phyloP scores from a whole-genome alignment of 2,113 vertebrate species.

The Thunnus thynnus region DNA sequence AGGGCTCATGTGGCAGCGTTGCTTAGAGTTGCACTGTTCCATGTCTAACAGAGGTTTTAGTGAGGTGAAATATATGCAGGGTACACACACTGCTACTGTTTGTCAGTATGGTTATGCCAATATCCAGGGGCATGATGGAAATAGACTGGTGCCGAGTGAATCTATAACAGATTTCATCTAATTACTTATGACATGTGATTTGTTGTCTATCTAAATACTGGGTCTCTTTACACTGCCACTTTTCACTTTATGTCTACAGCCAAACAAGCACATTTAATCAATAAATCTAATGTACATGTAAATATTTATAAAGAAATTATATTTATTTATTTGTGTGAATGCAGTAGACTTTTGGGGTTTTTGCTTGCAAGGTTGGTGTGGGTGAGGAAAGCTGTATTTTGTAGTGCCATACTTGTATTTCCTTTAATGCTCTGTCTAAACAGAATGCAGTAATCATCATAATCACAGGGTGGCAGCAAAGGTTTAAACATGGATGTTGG shows the following conservation, averaged over 20 bases:
- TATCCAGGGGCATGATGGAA: neutral
- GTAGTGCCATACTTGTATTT: neutral
- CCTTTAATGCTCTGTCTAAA: neutral
- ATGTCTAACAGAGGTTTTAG: conserved; percentile 21
- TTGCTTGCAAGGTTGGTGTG: neutral
- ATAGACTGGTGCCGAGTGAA: neutral
- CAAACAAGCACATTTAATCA: neutral
- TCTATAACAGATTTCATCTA: neutral
- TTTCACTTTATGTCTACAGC: too few species aligned
- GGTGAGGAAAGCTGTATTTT: neutral
- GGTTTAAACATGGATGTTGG: conserved; percentile 38
- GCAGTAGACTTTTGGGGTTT: neutral
- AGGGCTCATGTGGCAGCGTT: conserved; percentile 10
- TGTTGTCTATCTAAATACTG: neutral
- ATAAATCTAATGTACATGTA: neutral
- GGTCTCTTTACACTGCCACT: too few species aligned
- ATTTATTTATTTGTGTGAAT: neutral
- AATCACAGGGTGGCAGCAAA: conserved; percentile 77
- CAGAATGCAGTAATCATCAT: conserved; percentile 45
- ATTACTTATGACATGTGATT: neutral
- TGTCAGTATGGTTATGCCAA: neutral
- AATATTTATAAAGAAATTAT: neutral
- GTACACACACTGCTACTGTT: conserved; percentile 6
- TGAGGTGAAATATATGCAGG: neutral
- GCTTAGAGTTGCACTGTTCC: conserved; percentile 2